A percentile compares a stretch with the other conserved stretches of the same genome.
Evolutionary conservation across 2,797 vertebrate genomes (phyloP).

Genomic region (Phrynocephalus vlangalii): DNA sequence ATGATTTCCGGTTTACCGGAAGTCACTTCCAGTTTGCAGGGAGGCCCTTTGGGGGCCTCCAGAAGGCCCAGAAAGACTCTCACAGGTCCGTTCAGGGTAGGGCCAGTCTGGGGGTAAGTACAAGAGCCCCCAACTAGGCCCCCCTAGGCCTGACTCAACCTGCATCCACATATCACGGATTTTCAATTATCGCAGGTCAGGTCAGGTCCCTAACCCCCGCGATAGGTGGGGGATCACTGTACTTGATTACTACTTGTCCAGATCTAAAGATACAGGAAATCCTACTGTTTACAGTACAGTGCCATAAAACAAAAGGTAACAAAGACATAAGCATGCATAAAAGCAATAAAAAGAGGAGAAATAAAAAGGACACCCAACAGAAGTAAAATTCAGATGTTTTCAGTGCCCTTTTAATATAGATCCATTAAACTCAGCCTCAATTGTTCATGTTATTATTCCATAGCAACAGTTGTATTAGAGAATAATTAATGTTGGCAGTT

Average conservation of each 20-base stretch:
- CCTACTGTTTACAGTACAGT: background rate
- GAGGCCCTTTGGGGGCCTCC: no score
- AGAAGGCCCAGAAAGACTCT: no score
- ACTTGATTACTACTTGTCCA: background rate
- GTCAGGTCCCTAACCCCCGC: no score
- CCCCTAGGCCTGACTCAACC: no score
- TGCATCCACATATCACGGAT: no score
- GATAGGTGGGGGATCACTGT: no score
- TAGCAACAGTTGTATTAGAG: background rate
- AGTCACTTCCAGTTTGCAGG: no score
- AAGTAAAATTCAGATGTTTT: background rate
- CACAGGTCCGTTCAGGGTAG: no score
- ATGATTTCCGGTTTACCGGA: no score
- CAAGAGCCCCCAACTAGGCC: no score
- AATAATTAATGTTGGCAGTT: background rate
- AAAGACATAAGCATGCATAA: background rate
- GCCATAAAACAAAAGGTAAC: background rate
- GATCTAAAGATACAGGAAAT: background rate
- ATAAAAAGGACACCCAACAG: background rate
- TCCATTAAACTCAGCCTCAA: background rate
- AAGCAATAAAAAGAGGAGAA: background rate
- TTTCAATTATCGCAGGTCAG: no score
- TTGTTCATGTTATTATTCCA: slow-evolving; percentile 6
- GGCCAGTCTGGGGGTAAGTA: no score
- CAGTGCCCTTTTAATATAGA: background rate